A percentile compares a stretch with the other conserved stretches of the same genome.
Conservation (phyloP, 2,888 invertebrate species). For the Phorcus lineatus region DNA sequence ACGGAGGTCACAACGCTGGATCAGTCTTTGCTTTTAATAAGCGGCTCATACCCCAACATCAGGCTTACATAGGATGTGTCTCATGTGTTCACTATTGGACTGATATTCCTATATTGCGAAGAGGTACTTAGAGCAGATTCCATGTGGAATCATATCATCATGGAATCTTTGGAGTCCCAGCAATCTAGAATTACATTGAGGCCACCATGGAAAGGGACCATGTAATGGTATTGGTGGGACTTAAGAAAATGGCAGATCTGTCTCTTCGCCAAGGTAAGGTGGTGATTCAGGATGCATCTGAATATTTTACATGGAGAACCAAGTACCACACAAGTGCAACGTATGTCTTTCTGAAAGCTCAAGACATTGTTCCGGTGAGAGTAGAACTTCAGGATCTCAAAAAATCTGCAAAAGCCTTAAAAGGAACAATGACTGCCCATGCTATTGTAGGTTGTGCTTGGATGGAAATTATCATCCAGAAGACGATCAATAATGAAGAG, state of each 20-base stretch:
- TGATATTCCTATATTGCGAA: neutral
- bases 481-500: neutral
- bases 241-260: no score
- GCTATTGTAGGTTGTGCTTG: neutral
- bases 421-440: no score
- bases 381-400: neutral
- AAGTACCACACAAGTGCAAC: no score
- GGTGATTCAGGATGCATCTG: no score
- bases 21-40: neutral
- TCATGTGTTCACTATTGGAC: neutral
- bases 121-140: neutral
- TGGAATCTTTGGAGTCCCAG: neutral
- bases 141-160: neutral
- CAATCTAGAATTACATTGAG: constrained; percentile 43
- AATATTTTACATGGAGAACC: no score
- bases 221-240: no score
- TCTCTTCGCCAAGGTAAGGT: no score
- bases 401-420: neutral
- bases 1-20: neutral
- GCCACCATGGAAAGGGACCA: constrained; percentile 34
- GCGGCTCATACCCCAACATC: neutral
- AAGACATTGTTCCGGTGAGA: neutral
- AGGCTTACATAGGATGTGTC: neutral
- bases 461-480: neutral
- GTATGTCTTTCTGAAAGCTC: neutral